Evolutionary conservation across 2,113 vertebrate genomes (phyloP).

Genomic region (Brachypodius melanocephalos): DNA sequence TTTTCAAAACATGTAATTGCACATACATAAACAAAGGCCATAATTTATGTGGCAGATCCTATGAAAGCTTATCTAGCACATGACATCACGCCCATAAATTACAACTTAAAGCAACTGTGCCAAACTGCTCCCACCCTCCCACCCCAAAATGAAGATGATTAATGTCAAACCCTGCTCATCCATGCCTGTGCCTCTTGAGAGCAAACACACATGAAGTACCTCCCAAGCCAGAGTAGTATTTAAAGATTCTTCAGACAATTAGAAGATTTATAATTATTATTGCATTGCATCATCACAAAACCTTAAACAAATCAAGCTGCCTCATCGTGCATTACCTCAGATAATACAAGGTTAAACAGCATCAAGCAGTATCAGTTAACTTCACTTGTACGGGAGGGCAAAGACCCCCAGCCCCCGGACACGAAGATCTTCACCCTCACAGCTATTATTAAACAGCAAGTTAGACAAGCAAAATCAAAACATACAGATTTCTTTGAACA

Average conservation of each 20-base stretch:
- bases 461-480: neutral
- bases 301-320: neutral
- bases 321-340: neutral
- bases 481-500: neutral
- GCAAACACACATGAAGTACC: neutral
- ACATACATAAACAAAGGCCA: conserved; percentile 37
- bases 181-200: neutral
- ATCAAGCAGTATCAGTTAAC: neutral
- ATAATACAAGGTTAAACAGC: neutral
- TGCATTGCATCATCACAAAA: neutral
- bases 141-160: neutral
- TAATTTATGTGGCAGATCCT: conserved; percentile 47
- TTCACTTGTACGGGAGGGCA: neutral
- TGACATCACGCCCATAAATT: conserved; percentile 44
- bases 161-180: neutral
- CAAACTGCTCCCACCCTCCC: neutral
- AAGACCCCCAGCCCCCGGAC: neutral
- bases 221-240: neutral
- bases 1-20: conserved; percentile 58
- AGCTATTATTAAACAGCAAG: neutral
- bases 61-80: conserved; percentile 35
- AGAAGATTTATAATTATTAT: neutral
- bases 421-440: fast-evolving
- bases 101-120: neutral
- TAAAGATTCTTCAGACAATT: neutral